Conservation (phyloP, 2,797 vertebrate genomes). For the Melanitta fusca region DNA sequence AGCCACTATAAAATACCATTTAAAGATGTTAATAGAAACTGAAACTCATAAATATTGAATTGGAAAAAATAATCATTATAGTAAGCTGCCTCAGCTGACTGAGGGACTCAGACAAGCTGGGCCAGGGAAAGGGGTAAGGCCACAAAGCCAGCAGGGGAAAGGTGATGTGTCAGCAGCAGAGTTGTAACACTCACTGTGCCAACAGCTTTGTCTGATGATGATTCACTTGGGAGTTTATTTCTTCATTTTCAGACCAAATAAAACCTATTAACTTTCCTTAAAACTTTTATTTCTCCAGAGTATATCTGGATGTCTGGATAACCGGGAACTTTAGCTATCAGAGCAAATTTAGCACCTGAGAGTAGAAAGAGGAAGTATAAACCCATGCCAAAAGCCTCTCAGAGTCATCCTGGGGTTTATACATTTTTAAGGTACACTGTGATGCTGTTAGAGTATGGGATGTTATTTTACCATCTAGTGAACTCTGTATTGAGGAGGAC, state of each 20-base stretch:
- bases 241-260: not conserved
- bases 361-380: not conserved
- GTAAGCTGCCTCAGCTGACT: not conserved
- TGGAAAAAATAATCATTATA: not conserved
- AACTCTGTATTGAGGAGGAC: not conserved
- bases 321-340: not conserved
- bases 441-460: not conserved
- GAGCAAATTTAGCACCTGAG: not conserved
- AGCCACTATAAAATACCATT: not conserved
- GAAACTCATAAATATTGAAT: not conserved
- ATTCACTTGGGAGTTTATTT: not conserved
- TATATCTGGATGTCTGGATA: not conserved
- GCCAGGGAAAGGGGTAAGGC: not conserved
- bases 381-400: not conserved
- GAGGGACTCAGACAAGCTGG: not conserved
- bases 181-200: not conserved
- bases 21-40: not conserved
- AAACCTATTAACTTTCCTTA: not conserved
- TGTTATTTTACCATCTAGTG: not conserved
- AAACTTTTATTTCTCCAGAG: constrained; percentile 3
- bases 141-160: not conserved
- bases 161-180: not conserved
- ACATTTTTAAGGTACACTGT: not conserved
- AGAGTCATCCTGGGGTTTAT: not conserved
- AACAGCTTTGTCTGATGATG: not conserved